phyloP scores from a whole-genome alignment of 2,797 vertebrate species.

The Basileuterus tristriatus region DNA sequence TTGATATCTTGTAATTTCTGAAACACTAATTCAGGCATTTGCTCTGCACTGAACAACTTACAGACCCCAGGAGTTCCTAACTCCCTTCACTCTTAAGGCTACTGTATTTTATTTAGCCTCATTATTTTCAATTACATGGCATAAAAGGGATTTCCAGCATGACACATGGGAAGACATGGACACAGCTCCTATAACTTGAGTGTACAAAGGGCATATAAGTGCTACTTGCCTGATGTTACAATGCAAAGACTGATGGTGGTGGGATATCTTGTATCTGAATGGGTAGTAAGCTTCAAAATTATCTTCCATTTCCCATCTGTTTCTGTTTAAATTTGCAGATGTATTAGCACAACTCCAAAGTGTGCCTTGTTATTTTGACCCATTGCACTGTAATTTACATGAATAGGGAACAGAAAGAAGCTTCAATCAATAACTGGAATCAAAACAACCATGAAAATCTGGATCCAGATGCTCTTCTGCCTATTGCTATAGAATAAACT shows the following conservation, averaged over 20 bases:
- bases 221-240: background rate
- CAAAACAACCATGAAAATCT: slow-evolving; percentile 26
- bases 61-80: background rate
- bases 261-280: slow-evolving; percentile 15
- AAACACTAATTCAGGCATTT: background rate
- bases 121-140: slow-evolving; percentile 34
- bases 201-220: background rate
- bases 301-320: slow-evolving; percentile 24
- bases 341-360: slow-evolving; percentile 31
- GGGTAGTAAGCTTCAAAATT: background rate
- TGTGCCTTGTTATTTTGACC: slow-evolving; percentile 43
- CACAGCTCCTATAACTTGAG: background rate
- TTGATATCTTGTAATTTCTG: background rate
- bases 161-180: background rate
- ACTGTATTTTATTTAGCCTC: slow-evolving; percentile 41
- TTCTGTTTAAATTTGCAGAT: slow-evolving; percentile 54
- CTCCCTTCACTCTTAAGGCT: background rate
- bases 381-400: slow-evolving; percentile 21
- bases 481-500: background rate
- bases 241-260: background rate
- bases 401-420: slow-evolving; percentile 20
- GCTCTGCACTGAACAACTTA: background rate
- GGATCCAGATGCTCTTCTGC: slow-evolving; percentile 26
- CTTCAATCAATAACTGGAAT: slow-evolving; percentile 24
- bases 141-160: slow-evolving; percentile 10